These are phyloP conservation scores for Helarctos malayanus DNA, from an alignment of 2,797 vertebrate genomes.

Conservation along the genomic window DNA sequence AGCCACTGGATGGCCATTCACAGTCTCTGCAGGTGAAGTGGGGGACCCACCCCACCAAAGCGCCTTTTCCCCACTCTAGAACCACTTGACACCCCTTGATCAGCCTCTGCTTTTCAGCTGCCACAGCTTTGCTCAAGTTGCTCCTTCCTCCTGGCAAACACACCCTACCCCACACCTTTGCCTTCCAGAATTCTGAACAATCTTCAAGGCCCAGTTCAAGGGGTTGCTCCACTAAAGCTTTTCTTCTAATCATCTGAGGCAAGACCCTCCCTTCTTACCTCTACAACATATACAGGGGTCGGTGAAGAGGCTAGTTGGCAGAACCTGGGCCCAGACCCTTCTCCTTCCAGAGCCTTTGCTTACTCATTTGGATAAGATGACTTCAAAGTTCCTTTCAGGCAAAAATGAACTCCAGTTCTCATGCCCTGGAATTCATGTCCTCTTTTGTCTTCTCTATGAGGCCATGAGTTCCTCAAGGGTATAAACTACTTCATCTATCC, in stretches of 20 bases:
- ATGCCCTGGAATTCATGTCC: neutral
- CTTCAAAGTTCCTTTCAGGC: neutral
- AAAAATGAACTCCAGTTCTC: neutral
- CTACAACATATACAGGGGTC: neutral
- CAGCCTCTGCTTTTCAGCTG: neutral
- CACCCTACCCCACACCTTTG: neutral
- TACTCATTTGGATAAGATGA: neutral
- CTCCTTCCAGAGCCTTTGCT: neutral
- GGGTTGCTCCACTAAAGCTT: neutral
- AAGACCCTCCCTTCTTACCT: neutral
- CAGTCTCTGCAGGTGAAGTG: neutral
- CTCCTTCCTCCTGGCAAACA: neutral
- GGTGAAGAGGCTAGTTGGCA: neutral
- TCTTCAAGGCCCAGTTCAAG: neutral
- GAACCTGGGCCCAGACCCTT: neutral
- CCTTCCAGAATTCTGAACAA: neutral
- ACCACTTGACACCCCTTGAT: neutral
- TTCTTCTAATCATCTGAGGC: neutral
- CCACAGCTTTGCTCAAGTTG: neutral
- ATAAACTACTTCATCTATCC: neutral
- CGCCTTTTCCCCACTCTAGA: neutral
- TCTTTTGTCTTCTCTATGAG: neutral
- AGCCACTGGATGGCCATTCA: neutral
- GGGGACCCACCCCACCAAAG: neutral
- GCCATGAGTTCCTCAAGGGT: neutral